A percentile compares a stretch with the other conserved stretches of the same genome.
Evolutionary conservation across 2,113 vertebrate species (phyloP).

Genomic region (Amia ocellicauda): DNA sequence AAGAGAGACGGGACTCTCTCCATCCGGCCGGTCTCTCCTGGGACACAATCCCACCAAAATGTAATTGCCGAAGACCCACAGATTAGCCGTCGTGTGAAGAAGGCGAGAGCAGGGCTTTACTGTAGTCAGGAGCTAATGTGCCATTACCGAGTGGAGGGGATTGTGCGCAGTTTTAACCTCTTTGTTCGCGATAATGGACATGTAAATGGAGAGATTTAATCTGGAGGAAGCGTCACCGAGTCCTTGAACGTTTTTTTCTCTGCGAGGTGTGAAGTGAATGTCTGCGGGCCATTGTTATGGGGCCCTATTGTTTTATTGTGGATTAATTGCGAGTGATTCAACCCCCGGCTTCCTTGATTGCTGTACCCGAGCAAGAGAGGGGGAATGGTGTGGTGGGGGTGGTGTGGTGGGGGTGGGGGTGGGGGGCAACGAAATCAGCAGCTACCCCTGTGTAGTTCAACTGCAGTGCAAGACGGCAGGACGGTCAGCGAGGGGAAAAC

Average conservation of each 20-base stretch:
- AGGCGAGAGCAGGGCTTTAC: not conserved
- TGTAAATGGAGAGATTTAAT: constrained; percentile 53
- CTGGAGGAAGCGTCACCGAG: constrained; percentile 32
- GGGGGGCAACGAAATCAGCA: too few relatives aligned
- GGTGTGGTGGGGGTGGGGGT: not conserved
- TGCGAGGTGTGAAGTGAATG: not conserved
- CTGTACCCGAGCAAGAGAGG: not conserved
- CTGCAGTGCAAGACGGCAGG: too few relatives aligned
- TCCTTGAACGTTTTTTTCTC: constrained; percentile 5
- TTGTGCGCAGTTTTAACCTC: constrained; percentile 45
- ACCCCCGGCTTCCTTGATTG: not conserved
- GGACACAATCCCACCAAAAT: too few relatives aligned
- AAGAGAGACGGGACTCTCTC: too few relatives aligned
- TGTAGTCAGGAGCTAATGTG: not conserved
- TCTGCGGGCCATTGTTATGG: not conserved
- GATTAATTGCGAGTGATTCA: not conserved
- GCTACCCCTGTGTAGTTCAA: too few relatives aligned
- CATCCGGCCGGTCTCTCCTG: too few relatives aligned
- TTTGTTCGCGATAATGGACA: constrained; percentile 47
- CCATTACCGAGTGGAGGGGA: constrained; percentile 14
- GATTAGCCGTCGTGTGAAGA: not conserved
- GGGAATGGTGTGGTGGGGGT: not conserved
- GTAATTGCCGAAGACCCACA: not conserved
- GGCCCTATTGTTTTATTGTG: not conserved
- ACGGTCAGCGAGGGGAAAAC: too few relatives aligned